phyloP scores from a whole-genome alignment of 2,797 vertebrate species.

The Cottoperca gobio region DNA sequence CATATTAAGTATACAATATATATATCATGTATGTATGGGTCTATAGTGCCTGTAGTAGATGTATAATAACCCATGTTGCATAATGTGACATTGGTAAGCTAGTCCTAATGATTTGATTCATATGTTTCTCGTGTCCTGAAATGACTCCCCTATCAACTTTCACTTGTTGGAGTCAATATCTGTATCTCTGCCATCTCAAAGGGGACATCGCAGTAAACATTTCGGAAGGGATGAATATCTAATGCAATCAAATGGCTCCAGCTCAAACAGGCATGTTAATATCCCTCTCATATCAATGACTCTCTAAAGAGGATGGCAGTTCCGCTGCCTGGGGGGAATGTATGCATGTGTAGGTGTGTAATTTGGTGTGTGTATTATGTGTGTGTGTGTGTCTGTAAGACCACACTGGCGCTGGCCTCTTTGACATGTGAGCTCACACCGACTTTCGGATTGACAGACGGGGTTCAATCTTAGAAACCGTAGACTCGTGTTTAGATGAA shows the following conservation, averaged over 20 bases:
- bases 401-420: conserved; percentile 67
- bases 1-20: background rate
- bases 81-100: background rate
- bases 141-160: conserved; percentile 42
- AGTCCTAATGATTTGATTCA: background rate
- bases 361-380: no score
- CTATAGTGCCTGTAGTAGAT: conserved; percentile 2
- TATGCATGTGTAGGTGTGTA: conserved; percentile 36
- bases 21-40: background rate
- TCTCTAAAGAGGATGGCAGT: conserved; percentile 44
- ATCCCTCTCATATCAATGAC: conserved; percentile 62
- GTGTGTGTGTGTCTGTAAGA: conserved; percentile 34
- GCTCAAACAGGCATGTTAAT: conserved; percentile 57
- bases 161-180: conserved; percentile 7
- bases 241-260: conserved; percentile 75
- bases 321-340: conserved; percentile 25
- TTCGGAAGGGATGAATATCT: conserved; percentile 59
- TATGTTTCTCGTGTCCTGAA: conserved; percentile 25
- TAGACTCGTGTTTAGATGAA: conserved; percentile 72
- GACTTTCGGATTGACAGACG: conserved; percentile 68
- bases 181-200: conserved; percentile 7
- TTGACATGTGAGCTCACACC: conserved; percentile 72
- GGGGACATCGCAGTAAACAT: conserved; percentile 39
- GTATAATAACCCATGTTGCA: background rate
- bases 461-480: conserved; percentile 69